These are phyloP conservation scores for Aegotheles bennettii DNA, from an alignment of 2,113 vertebrate genomes.

Conservation along the genomic window DNA sequence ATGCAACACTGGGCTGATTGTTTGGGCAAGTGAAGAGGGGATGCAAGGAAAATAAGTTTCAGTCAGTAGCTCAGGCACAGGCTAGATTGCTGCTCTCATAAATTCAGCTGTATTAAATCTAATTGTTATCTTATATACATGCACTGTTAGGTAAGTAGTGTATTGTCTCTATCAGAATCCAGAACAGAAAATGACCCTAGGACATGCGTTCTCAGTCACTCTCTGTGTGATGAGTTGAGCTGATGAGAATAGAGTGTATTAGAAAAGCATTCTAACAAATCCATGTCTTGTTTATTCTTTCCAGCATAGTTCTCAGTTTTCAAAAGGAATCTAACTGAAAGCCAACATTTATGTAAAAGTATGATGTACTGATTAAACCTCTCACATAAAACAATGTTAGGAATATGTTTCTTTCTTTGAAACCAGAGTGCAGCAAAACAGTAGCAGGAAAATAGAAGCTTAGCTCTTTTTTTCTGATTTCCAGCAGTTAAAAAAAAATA, in stretches of 20 bases:
- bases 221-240: neutral
- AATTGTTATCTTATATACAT: neutral
- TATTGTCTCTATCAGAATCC: neutral
- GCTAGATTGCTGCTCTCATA: neutral
- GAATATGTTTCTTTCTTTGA: neutral
- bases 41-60: neutral
- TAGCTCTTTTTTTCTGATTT: neutral
- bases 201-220: neutral
- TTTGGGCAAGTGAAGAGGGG: neutral
- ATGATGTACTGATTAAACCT: neutral
- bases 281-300: neutral
- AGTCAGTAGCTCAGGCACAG: neutral
- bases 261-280: neutral
- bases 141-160: neutral
- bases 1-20: neutral
- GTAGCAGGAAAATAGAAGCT: neutral
- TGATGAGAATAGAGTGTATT: neutral
- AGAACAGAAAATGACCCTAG: neutral
- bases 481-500: neutral
- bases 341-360: neutral
- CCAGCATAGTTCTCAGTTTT: neutral
- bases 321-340: neutral
- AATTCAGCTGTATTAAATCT: slow-evolving; percentile 24
- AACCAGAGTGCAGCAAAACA: neutral
- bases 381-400: neutral